Conservation (phyloP, 2,888 invertebrate species). For the Drosophila fulvimacula region DNA sequence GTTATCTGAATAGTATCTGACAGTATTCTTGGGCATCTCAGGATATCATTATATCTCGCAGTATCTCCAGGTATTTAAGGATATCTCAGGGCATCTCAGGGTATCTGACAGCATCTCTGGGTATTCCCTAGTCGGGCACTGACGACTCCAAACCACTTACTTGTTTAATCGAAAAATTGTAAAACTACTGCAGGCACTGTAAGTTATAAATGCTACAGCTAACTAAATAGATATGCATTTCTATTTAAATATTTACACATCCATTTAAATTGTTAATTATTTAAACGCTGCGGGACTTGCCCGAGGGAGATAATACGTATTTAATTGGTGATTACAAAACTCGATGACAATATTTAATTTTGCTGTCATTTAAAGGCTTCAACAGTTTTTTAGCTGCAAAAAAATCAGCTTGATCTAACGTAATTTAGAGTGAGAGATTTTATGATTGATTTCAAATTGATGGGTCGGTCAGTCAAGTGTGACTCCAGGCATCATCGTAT, state of each 20-base stretch:
- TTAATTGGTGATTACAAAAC: slow-evolving; percentile 8
- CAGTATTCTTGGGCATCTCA: too few species aligned
- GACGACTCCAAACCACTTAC: neutral
- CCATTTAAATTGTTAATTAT: slow-evolving; percentile 12
- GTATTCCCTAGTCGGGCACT: neutral
- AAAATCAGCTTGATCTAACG: neutral
- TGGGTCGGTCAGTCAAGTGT: neutral
- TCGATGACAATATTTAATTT: slow-evolving; percentile 1
- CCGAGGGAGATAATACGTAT: slow-evolving; percentile 1
- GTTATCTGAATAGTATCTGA: too few species aligned
- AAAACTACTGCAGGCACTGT: slow-evolving; percentile 3
- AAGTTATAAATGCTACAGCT: neutral
- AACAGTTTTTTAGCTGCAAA: neutral
- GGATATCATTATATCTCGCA: too few species aligned
- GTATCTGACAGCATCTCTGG: neutral
- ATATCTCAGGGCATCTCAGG: neutral
- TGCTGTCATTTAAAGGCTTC: neutral
- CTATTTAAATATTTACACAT: slow-evolving; percentile 7
- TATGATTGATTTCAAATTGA: neutral
- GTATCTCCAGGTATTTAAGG: too few species aligned
- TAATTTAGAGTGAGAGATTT: neutral
- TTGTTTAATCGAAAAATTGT: slow-evolving; percentile 1
- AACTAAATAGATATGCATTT: slow-evolving; percentile 5
- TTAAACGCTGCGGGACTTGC: slow-evolving; percentile 3
- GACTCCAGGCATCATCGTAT: too few species aligned